These are phyloP conservation scores for Acanthaster planci DNA, from an alignment of 35 echinoderm and acorn worm genomes.

Conservation along the genomic window DNA sequence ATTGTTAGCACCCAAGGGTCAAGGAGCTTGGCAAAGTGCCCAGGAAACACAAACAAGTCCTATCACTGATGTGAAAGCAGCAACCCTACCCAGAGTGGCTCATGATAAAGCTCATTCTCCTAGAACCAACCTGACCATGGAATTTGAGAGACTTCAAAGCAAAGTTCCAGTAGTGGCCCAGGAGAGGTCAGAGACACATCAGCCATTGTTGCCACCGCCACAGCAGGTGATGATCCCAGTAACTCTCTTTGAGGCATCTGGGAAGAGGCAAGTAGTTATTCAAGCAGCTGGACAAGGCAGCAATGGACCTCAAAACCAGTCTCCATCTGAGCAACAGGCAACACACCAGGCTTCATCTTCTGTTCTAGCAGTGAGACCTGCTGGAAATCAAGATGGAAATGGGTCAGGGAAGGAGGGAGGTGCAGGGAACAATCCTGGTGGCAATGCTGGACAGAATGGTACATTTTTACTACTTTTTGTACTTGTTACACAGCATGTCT, in stretches of 20 bases:
- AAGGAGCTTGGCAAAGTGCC: constrained; percentile 5
- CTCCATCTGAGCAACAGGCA: constrained; percentile 21
- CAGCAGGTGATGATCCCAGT: background rate
- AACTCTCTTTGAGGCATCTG: background rate
- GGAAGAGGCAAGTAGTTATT: background rate
- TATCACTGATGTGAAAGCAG: constrained; percentile 36
- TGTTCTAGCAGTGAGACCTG: constrained; percentile 29
- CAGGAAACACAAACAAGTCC: constrained; percentile 76
- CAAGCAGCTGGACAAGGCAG: constrained; percentile 16
- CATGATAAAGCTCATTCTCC: constrained; percentile 21
- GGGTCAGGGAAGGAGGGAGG: background rate
- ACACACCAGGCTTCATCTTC: constrained; percentile 46
- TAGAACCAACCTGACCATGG: constrained; percentile 41
- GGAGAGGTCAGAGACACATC: background rate
- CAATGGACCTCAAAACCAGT: background rate
- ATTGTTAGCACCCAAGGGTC: constrained; percentile 66
- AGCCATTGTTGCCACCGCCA: background rate
- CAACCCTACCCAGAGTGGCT: background rate
- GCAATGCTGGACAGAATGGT: constrained; percentile 9
- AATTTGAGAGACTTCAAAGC: constrained; percentile 34
- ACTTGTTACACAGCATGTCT: too few relatives aligned
- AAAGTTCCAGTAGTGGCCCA: constrained; percentile 1
- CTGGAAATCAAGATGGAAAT: constrained; percentile 16
- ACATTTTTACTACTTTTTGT: background rate
- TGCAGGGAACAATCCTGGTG: background rate